Percentiles rank a stretch among this genome's conserved stretches.
phyloP scores from a whole-genome alignment of 1,140 invertebrate species.

The Tetragnatha versicolor region DNA sequence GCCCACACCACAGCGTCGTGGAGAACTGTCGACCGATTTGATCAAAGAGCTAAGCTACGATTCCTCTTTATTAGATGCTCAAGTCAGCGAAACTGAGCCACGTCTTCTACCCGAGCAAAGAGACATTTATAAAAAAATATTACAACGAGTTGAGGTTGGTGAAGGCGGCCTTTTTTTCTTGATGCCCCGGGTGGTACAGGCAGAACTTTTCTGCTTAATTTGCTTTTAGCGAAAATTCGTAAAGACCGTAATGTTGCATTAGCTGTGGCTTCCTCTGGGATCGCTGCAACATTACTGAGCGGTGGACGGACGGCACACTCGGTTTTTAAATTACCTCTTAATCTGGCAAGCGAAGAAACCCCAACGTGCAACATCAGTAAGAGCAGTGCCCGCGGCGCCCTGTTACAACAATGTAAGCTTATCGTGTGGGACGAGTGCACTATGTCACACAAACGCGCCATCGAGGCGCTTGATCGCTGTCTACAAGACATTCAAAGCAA shows the following conservation, averaged over 20 bases:
- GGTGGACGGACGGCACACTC: slow-evolving; percentile 55
- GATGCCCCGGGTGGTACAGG: too few species aligned
- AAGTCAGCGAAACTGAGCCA: not conserved
- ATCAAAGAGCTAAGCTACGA: not conserved
- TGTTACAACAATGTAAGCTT: slow-evolving; percentile 59
- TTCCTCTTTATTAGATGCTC: not conserved
- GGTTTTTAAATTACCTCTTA: slow-evolving; percentile 57
- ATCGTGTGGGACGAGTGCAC: slow-evolving; percentile 64
- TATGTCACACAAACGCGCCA: slow-evolving; percentile 63
- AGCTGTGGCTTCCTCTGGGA: not conserved
- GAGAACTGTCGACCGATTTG: not conserved
- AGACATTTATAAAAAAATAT: not conserved
- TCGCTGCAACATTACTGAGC: not conserved
- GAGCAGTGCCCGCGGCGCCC: slow-evolving; percentile 55
- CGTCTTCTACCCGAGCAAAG: not conserved
- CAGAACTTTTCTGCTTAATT: too few species aligned
- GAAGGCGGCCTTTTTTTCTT: too few species aligned
- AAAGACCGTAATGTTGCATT: too few species aligned
- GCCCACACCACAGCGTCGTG: not conserved
- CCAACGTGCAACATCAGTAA: slow-evolving; percentile 59
- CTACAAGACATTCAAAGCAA: slow-evolving; percentile 60
- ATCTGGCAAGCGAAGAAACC: slow-evolving; percentile 47
- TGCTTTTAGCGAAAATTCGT: too few species aligned
- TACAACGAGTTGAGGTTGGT: not conserved
- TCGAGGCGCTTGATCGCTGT: slow-evolving; percentile 63